A percentile compares a stretch with the other conserved stretches of the same genome.
phyloP scores from a whole-genome alignment of 2,113 vertebrate species.

The Syrmaticus mikado region DNA sequence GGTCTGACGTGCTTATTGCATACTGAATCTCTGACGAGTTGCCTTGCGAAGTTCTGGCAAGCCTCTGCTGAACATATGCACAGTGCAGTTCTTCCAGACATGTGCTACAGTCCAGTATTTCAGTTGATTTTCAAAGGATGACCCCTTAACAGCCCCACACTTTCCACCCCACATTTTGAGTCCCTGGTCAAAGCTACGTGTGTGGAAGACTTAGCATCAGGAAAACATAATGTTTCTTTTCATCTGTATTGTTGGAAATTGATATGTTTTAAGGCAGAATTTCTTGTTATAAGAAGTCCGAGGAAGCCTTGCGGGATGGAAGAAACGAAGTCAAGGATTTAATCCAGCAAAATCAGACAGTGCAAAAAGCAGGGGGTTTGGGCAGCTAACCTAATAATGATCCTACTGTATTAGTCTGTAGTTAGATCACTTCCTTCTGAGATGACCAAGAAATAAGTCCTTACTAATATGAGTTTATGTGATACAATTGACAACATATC shows the following conservation, averaged over 20 bases:
- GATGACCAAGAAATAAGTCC: conserved; percentile 16
- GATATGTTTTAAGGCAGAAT: not conserved
- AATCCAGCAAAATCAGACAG: not conserved
- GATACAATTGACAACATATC: not conserved
- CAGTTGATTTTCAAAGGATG: not conserved
- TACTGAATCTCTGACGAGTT: not conserved
- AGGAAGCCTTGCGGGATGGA: not conserved
- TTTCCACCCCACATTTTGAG: rapidly evolving
- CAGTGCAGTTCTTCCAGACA: not conserved
- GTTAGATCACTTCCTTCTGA: conserved; percentile 43
- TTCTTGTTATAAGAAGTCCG: not conserved
- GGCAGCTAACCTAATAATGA: conserved; percentile 27
- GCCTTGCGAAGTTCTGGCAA: not conserved
- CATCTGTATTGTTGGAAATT: not conserved
- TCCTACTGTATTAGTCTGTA: conserved; percentile 24
- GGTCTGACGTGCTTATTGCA: not conserved
- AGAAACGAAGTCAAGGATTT: not conserved
- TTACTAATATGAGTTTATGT: not conserved
- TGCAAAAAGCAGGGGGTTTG: not conserved
- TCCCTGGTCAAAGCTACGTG: not conserved
- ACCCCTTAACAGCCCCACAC: not conserved
- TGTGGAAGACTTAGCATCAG: not conserved
- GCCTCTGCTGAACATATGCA: not conserved
- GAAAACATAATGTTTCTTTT: not conserved
- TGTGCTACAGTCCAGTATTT: not conserved